Evolutionary conservation across 2,888 invertebrate genomes (phyloP), one percentile per base, ranked within the genome.

Genomic region (Drosophila melanosoma): DNA sequence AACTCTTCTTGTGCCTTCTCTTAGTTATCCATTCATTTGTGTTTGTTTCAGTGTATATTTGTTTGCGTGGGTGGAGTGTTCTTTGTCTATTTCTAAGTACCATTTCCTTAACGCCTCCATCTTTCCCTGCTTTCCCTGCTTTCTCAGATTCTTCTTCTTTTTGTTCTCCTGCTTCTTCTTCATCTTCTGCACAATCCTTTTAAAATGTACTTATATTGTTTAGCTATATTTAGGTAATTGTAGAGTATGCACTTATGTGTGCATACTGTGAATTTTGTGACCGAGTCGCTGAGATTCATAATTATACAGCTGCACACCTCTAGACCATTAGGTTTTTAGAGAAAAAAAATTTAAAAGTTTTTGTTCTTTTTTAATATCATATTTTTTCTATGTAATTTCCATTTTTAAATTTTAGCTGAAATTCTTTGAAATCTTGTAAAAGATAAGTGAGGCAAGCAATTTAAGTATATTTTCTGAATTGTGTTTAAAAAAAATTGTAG

Each of bases 201-300:
- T 56, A 66, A 57, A 66, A 73, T 68, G 69, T 69, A 75, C 66
- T 80, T 69, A 73, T 81, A 75, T 74, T 66, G 60, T 49, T 76
- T 73, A 76, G 76, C 69, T 87, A 72, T 76, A 78, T 70, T 68
- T 69, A 67, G 48, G 72, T 87, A 76, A 73, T 80, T 69, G 82
- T 80, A 73, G 61, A 71, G 79, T 48, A 60, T 59, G 63, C 84
- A 79, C 79, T 69, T 59, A 79, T 68, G 79, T 58, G 68, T 69
- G 81, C 62, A 74, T 59, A 42, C 74, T 65, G 54, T 56, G 74
- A 60, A 49, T 79, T 76, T 73, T 87, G 84, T 83, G 87, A 84
- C 82, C 76, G 82, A 83, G 83, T 80, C 65, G 84, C 80, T 69
- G 73, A 75, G 53, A 64, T 75, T 52, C 63, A 56, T 58, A 72